A percentile compares a stretch with the other conserved stretches of the same genome.
These are phyloP conservation scores for Megaleporinus macrocephalus DNA, from an alignment of 2,113 vertebrate species.

Conservation along the genomic window DNA sequence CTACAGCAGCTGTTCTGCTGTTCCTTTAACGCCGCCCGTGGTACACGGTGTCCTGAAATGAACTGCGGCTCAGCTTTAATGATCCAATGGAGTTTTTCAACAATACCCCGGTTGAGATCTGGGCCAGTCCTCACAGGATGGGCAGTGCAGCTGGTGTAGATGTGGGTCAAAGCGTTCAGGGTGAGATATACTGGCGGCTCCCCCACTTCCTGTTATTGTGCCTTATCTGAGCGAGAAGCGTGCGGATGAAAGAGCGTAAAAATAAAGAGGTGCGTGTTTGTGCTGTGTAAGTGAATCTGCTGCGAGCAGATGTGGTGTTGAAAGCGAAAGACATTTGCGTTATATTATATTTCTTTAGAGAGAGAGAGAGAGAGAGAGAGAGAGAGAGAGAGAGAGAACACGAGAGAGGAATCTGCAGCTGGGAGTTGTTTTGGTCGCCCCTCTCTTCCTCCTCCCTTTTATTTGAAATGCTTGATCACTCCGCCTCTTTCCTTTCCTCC, in stretches of 20 bases:
- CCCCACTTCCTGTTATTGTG: slow-evolving; percentile 50
- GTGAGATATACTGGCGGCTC: slow-evolving; percentile 6
- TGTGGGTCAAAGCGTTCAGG: slow-evolving; percentile 19
- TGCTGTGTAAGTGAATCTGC: too few species aligned
- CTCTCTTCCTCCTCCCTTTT: neutral
- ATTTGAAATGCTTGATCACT: neutral
- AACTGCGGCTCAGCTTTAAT: neutral
- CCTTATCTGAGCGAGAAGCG: neutral
- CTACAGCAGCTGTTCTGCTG: neutral
- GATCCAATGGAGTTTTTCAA: neutral
- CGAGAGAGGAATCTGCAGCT: neutral
- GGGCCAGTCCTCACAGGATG: neutral
- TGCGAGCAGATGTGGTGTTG: neutral
- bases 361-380: neutral
- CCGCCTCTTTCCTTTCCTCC: neutral
- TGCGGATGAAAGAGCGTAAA: neutral
- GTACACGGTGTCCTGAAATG: neutral
- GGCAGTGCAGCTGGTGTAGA: slow-evolving; percentile 19
- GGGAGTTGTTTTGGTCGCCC: neutral
- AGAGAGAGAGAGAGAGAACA: neutral
- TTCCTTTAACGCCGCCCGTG: neutral
- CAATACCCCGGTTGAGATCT: neutral
- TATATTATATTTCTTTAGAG: neutral
- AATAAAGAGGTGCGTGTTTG: neutral
- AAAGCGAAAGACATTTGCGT: neutral